Evolutionary conservation across 2,113 vertebrate genomes (phyloP).

Genomic region (Percopsis transmontana): DNA sequence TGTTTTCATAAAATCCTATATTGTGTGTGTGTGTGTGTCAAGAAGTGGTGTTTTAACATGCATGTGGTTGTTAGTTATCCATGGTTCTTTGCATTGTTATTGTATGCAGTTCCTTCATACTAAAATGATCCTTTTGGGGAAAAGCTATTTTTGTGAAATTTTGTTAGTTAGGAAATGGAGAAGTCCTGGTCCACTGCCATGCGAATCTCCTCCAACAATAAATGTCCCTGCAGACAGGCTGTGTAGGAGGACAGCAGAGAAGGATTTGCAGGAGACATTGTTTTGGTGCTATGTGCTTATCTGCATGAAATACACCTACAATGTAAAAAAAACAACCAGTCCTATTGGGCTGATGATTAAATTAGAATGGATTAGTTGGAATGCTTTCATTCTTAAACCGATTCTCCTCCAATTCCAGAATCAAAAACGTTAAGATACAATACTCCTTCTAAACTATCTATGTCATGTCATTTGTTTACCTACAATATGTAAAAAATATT

Average conservation of each 20-base stretch:
- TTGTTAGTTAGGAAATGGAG: constrained; percentile 1
- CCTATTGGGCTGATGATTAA: too few relatives aligned
- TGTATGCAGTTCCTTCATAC: background rate
- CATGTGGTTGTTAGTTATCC: constrained; percentile 3
- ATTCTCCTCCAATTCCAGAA: too few relatives aligned
- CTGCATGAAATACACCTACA: constrained; percentile 23
- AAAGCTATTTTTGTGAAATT: constrained; percentile 13
- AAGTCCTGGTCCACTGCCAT: constrained; percentile 25
- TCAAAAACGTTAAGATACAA: too few relatives aligned
- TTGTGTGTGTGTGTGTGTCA: background rate
- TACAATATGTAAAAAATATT: too few relatives aligned
- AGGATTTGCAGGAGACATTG: constrained; percentile 26
- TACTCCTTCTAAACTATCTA: too few relatives aligned
- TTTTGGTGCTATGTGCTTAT: constrained; percentile 17
- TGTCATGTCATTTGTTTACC: too few relatives aligned
- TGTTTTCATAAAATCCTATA: too few relatives aligned
- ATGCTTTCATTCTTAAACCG: too few relatives aligned
- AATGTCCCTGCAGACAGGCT: constrained; percentile 30
- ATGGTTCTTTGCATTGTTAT: constrained; percentile 4
- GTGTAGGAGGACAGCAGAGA: constrained; percentile 41
- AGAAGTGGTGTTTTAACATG: constrained; percentile 1
- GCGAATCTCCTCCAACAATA: constrained; percentile 24
- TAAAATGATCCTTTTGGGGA: constrained; percentile 10
- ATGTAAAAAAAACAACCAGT: background rate
- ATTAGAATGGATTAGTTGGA: too few relatives aligned